Evolutionary conservation across 37 sponge, comb jelly and placozoan genomes (phyloP).

Genomic region (Aplysina aerophoba): DNA sequence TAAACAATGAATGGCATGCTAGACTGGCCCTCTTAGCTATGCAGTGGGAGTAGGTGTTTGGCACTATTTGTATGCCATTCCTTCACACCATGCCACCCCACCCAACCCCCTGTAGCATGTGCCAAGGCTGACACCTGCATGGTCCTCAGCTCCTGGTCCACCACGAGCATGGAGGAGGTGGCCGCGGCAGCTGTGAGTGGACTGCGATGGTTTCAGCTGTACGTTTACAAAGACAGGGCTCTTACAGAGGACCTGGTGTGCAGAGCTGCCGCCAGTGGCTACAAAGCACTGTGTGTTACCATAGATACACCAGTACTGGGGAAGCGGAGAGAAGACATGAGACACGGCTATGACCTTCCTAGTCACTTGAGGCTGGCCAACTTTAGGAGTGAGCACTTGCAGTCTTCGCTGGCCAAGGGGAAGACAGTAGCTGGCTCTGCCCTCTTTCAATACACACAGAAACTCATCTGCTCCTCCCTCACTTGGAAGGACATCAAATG

Average conservation of each 20-base stretch:
- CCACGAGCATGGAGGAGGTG: conserved; percentile 55
- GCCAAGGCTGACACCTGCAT: conserved; percentile 35
- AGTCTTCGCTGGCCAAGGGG: background rate
- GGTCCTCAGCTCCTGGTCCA: conserved; percentile 57
- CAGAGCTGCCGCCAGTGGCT: conserved; percentile 45
- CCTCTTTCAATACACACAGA: conserved; percentile 28
- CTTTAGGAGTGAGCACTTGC: conserved; percentile 20
- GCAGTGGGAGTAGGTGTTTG: no score
- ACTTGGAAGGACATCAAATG: conserved; percentile 15
- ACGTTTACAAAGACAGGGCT: conserved; percentile 24
- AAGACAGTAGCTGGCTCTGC: conserved; percentile 3
- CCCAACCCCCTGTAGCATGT: conserved; percentile 37
- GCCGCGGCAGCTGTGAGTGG: conserved; percentile 28
- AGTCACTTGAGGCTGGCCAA: conserved; percentile 68
- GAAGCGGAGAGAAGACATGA: conserved; percentile 41
- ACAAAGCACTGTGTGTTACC: conserved; percentile 65
- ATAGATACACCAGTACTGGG: conserved; percentile 60
- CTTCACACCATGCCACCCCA: no score
- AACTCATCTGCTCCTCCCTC: background rate
- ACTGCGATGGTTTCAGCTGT: conserved; percentile 65
- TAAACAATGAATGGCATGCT: no score
- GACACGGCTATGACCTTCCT: conserved; percentile 60
- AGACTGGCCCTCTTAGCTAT: no score
- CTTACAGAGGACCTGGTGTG: conserved; percentile 37
- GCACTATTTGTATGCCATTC: no score